Base-by-base conservation (phyloP, 2,888 invertebrate species). In the Ectobius pallidus region DNA sequence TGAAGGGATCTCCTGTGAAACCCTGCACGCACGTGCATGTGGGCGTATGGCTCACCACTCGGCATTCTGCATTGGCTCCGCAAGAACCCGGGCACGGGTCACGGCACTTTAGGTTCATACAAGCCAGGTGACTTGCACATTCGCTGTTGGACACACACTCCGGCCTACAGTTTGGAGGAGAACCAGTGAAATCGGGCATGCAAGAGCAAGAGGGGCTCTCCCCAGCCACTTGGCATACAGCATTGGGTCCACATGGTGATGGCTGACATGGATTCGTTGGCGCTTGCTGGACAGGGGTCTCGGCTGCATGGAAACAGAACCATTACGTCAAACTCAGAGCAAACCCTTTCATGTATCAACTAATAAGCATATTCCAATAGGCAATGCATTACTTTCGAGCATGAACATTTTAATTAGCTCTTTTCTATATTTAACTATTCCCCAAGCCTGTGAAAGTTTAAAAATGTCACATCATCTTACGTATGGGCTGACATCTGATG, bases 161-260 rank as follows among this genome's bases (percentile, higher is more conserved):
- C 6, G 92, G 92, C 78, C 89, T 85, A 79, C 92, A 92, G 78
- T 92, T 91, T 34, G 94, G 92, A 39, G 94, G 92, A n/a, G 87
- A 84, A 71, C 94, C 94, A 74, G 89, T 85, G 80, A 87, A 92
- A 72, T 87, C 87, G 71, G 87, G 84, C 77, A 89, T 80, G 80
- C 92, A 93, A 65, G 89, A 87, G 79, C 92, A 93, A 76, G 63
- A 80, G 93, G 75, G 94, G 92, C 69, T 88, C 87, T 49, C 94
- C 94, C 67, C 92, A 86, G 80, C 93, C 95, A 77, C 89, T 89
- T 69, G 89, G 88, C 88, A 88, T 61, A 85, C 80, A 1, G 88
- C 87, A 69, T 82, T 90, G 22, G 88, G 79, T 3, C 84, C 84
- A 77, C 84, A 85, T 1, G 83, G 82, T 25, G 80, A 81, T 27